Conservation (phyloP, 2,113 vertebrate species). For the Gymnorhina tibicen region DNA sequence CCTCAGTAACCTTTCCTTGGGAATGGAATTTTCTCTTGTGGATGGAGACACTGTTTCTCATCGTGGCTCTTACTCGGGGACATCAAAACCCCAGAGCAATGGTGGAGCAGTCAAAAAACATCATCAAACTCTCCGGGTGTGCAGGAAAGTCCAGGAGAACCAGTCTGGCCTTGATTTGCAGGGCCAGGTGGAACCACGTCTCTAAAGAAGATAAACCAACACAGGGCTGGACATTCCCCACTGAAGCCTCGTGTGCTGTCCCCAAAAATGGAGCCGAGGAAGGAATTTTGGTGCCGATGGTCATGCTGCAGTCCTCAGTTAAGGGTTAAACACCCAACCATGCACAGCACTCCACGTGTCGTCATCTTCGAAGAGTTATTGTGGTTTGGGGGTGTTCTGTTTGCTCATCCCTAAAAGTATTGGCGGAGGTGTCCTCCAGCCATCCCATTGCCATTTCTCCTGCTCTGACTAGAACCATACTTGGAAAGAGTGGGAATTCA, state of each 20-base stretch:
- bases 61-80: background rate
- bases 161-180: background rate
- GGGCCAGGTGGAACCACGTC: background rate
- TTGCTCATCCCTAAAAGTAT: background rate
- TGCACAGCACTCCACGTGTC: background rate
- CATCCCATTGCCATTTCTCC: background rate
- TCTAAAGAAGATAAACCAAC: background rate
- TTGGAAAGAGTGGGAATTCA: background rate
- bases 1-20: background rate
- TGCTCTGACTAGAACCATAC: background rate
- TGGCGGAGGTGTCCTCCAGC: background rate
- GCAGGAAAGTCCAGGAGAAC: background rate
- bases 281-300: background rate
- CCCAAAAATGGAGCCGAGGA: background rate
- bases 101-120: background rate
- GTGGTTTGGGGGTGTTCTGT: background rate
- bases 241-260: background rate
- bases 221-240: background rate
- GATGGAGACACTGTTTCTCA: background rate
- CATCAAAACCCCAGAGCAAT: background rate
- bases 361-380: background rate
- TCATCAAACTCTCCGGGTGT: background rate
- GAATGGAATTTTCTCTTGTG: background rate
- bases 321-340: background rate
- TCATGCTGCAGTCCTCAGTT: background rate